Conservation (phyloP, 2,797 vertebrate species). For the Poeciliopsis turneri region DNA sequence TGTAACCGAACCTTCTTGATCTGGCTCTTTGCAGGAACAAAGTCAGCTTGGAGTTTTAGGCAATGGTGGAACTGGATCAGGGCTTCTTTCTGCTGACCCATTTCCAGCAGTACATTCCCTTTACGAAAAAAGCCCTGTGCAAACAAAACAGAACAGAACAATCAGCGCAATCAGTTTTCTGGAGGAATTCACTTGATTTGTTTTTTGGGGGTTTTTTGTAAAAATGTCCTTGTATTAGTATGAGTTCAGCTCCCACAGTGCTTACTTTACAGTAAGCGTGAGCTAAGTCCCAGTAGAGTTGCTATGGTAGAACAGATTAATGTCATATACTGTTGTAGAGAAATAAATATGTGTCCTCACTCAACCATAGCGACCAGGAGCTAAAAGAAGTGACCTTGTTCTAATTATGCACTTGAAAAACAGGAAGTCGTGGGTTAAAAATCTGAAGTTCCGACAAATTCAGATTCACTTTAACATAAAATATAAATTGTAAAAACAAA, state of each 20-base stretch:
- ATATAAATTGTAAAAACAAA: neutral
- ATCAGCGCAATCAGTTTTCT: conserved; percentile 22
- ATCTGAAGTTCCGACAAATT: neutral
- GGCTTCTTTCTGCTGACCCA: conserved; percentile 84
- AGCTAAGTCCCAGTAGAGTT: neutral
- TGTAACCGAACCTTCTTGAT: conserved; percentile 82
- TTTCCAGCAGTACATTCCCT: conserved; percentile 86
- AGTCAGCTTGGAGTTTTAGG: conserved; percentile 83
- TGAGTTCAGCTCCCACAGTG: neutral
- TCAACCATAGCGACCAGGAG: neutral
- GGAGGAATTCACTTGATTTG: neutral
- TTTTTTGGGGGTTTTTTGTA: too few relatives aligned
- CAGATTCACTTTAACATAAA: neutral
- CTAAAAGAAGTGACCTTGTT: neutral
- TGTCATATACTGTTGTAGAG: neutral
- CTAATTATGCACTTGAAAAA: neutral
- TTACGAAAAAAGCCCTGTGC: conserved; percentile 87
- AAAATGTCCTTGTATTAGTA: neutral
- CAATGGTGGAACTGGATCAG: conserved; percentile 84
- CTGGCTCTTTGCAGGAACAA: conserved; percentile 79
- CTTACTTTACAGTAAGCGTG: neutral
- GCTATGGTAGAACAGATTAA: neutral
- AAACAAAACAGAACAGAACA: conserved; percentile 21
- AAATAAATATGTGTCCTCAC: neutral
- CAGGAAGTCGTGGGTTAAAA: neutral